These are phyloP conservation scores for Coenonympha glycerion DNA, from an alignment of 2,888 invertebrate genomes.

Conservation along the genomic window DNA sequence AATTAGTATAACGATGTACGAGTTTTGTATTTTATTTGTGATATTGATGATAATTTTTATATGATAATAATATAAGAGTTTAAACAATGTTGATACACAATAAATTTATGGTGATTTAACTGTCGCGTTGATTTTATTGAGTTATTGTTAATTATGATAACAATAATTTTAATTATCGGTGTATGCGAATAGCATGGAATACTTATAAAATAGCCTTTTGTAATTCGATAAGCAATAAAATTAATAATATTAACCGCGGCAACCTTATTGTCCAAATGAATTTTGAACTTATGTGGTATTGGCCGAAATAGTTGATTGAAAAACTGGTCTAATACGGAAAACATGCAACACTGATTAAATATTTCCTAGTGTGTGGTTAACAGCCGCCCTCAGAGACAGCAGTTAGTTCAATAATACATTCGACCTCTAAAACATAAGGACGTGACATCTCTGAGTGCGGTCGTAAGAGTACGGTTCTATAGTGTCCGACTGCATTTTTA, in stretches of 20 bases:
- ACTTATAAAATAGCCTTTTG: constrained; percentile 3
- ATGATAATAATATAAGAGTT: constrained; percentile 56
- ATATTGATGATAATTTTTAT: constrained; percentile 72
- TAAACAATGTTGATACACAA: constrained; percentile 63
- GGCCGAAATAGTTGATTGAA: neutral
- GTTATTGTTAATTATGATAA: constrained; percentile 27
- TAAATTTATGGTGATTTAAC: constrained; percentile 62
- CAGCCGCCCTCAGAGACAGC: too few relatives aligned
- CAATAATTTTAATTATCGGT: constrained; percentile 18
- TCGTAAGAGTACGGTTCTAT: too few relatives aligned
- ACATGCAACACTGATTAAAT: neutral
- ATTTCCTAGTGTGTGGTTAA: neutral
- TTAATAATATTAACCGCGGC: constrained; percentile 3
- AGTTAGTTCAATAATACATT: too few relatives aligned
- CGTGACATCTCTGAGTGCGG: too few relatives aligned
- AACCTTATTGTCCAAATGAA: neutral
- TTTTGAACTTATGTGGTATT: constrained; percentile 1
- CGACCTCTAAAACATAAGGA: too few relatives aligned
- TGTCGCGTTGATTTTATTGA: constrained; percentile 38
- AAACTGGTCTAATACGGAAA: neutral
- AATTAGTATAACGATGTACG: constrained; percentile 17
- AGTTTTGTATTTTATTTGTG: constrained; percentile 59
- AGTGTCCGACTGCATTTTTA: too few relatives aligned
- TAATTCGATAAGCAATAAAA: constrained; percentile 19
- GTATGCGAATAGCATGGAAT: constrained; percentile 6